These are phyloP conservation scores for Onychorhynchus coronatus DNA, from an alignment of 2,113 vertebrate genomes.

Conservation along the genomic window DNA sequence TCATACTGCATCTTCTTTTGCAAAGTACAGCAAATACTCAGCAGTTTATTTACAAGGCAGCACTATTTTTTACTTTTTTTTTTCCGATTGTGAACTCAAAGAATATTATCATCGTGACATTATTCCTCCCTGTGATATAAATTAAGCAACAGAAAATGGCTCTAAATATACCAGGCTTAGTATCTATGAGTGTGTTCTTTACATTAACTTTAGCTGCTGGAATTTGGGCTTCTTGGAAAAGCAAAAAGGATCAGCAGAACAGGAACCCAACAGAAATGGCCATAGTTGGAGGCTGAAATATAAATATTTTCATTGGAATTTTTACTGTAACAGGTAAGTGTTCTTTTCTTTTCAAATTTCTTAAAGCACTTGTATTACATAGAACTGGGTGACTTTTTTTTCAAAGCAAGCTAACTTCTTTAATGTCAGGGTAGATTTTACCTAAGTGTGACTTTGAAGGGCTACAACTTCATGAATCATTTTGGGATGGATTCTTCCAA, in stretches of 20 bases:
- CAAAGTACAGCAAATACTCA: background rate
- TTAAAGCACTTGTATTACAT: background rate
- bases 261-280: constrained; percentile 72
- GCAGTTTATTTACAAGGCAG: background rate
- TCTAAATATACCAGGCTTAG: constrained; percentile 64
- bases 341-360: background rate
- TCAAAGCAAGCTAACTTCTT: constrained; percentile 68
- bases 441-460: constrained; percentile 18
- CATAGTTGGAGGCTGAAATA: constrained; percentile 78
- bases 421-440: constrained; percentile 24
- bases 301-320: constrained; percentile 76
- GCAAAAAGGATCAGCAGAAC: constrained; percentile 72
- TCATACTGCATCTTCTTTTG: background rate
- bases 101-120: background rate
- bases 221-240: constrained; percentile 82
- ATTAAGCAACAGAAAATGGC: constrained; percentile 28
- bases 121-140: background rate
- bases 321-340: constrained; percentile 72
- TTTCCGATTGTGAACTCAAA: background rate
- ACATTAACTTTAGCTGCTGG: constrained; percentile 66
- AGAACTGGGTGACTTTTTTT: background rate
- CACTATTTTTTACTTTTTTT: background rate
- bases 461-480: constrained; percentile 55
- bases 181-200: constrained; percentile 73
- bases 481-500: constrained; percentile 41